A percentile compares a stretch with the other conserved stretches of the same genome.
Evolutionary conservation across 2,797 vertebrate species (phyloP).

Genomic region (Etheostoma nigrum): DNA sequence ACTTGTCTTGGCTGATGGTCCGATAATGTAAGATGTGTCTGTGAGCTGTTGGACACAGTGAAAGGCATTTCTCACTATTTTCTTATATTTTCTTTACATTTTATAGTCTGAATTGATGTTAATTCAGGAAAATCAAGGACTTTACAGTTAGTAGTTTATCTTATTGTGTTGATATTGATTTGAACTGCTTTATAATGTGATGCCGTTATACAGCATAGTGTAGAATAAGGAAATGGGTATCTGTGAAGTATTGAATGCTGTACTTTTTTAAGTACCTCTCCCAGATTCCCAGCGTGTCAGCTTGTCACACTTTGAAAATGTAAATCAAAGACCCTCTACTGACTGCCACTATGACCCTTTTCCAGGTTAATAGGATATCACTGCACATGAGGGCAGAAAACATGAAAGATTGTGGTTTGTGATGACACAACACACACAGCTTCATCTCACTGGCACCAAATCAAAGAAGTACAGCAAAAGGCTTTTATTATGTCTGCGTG

Average conservation of each 20-base stretch:
- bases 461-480: conserved; percentile 78
- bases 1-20: background rate
- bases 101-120: background rate
- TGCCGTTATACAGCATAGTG: background rate
- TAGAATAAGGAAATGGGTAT: background rate
- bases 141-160: no score
- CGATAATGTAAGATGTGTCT: no score
- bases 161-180: background rate
- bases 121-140: background rate
- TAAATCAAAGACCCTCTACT: background rate
- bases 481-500: conserved; percentile 76
- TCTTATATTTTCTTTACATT: background rate
- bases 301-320: background rate
- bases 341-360: background rate
- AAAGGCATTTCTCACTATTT: background rate
- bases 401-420: conserved; percentile 35
- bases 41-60: background rate
- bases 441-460: conserved; percentile 61
- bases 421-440: conserved; percentile 34
- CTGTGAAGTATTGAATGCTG: background rate
- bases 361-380: conserved; percentile 5
- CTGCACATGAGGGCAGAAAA: background rate
- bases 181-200: conserved; percentile 1
- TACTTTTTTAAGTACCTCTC: background rate
- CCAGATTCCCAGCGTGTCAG: background rate